Evolutionary conservation across 2,113 vertebrate species (phyloP).

Genomic region (Dinomys branickii): DNA sequence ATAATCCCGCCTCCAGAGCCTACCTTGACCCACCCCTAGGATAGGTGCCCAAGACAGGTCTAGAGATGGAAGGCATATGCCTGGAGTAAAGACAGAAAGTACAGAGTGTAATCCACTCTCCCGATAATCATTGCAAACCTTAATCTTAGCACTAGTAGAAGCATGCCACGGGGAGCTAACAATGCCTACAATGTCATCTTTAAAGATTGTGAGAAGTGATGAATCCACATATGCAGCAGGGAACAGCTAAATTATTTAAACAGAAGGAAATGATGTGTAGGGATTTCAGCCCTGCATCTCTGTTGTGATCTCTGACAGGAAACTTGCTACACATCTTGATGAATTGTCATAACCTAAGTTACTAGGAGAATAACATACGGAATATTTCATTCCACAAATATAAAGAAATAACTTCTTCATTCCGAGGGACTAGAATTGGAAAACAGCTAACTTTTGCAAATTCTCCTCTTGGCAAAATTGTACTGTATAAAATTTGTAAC

Average conservation of each 20-base stretch:
- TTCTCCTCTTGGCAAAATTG: slow-evolving; percentile 10
- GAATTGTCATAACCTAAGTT: slow-evolving; percentile 63
- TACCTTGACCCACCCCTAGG: neutral
- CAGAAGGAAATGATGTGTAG: slow-evolving; percentile 53
- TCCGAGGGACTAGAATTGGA: slow-evolving; percentile 3
- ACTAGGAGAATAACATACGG: slow-evolving; percentile 45
- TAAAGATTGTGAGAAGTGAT: slow-evolving; percentile 47
- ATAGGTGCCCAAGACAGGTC: neutral
- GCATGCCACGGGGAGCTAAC: slow-evolving; percentile 2
- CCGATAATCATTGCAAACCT: slow-evolving; percentile 49
- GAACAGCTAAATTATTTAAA: slow-evolving; percentile 65
- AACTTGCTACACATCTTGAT: slow-evolving; percentile 67
- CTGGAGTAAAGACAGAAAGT: neutral
- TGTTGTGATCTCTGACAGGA: slow-evolving; percentile 72
- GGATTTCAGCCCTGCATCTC: slow-evolving; percentile 56
- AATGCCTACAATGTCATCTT: slow-evolving; percentile 63
- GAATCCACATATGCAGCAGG: slow-evolving; percentile 48
- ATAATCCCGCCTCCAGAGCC: neutral
- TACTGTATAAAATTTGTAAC: neutral
- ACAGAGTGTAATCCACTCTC: neutral
- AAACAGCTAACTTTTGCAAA: neutral
- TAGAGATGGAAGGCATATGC: neutral
- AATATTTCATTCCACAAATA: slow-evolving; percentile 53
- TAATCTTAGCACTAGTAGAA: slow-evolving; percentile 20
- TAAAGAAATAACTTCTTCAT: slow-evolving; percentile 27